Conservation (phyloP, 2,797 vertebrate species). For the Neostethus bicornis region DNA sequence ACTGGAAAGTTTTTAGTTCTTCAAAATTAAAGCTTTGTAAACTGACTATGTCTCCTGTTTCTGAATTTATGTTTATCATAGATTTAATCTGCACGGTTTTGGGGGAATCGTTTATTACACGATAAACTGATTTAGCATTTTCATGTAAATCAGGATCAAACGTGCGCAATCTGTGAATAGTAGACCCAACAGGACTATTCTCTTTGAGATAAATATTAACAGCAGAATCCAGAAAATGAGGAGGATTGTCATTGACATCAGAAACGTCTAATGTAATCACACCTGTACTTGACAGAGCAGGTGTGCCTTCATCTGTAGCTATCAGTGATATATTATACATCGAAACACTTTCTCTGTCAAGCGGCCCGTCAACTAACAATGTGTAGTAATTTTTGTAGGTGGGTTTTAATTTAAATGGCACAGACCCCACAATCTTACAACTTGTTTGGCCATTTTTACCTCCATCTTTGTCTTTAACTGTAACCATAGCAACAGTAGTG, state of each 20-base stretch:
- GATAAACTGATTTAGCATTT: slow-evolving; percentile 84
- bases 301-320: slow-evolving; percentile 69
- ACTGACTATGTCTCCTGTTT: slow-evolving; percentile 65
- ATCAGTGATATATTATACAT: slow-evolving; percentile 61
- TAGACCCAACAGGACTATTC: slow-evolving; percentile 55
- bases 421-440: slow-evolving; percentile 42
- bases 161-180: slow-evolving; percentile 50
- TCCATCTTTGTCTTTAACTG: slow-evolving; percentile 68
- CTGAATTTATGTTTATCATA: slow-evolving; percentile 79
- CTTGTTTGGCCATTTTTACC: slow-evolving; percentile 66
- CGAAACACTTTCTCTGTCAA: slow-evolving; percentile 68
- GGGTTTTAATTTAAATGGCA: slow-evolving; percentile 68
- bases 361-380: slow-evolving; percentile 61
- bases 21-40: slow-evolving; percentile 73
- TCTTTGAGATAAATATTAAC: slow-evolving; percentile 71
- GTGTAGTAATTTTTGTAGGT: slow-evolving; percentile 77
- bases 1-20: slow-evolving; percentile 57
- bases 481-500: slow-evolving; percentile 69
- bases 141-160: slow-evolving; percentile 63
- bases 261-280: slow-evolving; percentile 59
- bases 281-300: slow-evolving; percentile 54
- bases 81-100: slow-evolving; percentile 72
- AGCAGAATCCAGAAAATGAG: slow-evolving; percentile 48
- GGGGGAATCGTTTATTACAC: slow-evolving; percentile 73
- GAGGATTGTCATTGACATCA: slow-evolving; percentile 74